Evolutionary conservation across 2,113 vertebrate species (phyloP).

Genomic region (Myotis lucifugus): DNA sequence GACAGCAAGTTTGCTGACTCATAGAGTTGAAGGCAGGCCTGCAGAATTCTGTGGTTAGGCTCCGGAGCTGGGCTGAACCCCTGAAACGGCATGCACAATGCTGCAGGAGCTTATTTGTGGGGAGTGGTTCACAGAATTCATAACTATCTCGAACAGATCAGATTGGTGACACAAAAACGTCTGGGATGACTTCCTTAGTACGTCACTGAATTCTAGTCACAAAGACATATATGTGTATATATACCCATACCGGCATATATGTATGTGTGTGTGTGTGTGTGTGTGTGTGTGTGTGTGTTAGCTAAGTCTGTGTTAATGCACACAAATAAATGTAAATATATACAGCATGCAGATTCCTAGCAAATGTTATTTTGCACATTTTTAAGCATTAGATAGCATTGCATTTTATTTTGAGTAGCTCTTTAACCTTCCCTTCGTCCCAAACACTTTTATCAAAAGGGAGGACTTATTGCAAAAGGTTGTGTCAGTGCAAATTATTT

Average conservation of each 20-base stretch:
- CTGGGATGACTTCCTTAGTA: neutral
- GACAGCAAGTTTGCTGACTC: neutral
- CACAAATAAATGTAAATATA: neutral
- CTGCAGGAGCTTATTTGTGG: neutral
- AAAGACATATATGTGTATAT: no score
- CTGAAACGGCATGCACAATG: neutral
- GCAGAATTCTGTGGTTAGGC: neutral
- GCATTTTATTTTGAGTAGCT: neutral
- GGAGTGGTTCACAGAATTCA: neutral
- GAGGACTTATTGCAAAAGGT: conserved; percentile 23
- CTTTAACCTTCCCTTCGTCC: conserved; percentile 55
- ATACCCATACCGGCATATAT: no score
- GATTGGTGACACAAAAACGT: neutral
- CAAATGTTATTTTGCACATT: neutral
- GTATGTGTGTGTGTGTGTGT: no score
- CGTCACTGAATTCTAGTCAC: neutral
- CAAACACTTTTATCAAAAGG: neutral
- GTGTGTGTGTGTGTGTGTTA: neutral
- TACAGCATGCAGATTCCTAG: neutral
- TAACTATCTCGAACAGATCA: neutral
- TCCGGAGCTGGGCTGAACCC: neutral
- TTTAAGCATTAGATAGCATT: conserved; percentile 36
- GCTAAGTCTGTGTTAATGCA: neutral
- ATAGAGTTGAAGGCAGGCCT: neutral
- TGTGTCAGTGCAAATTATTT: neutral